Conservation (phyloP, 1,140 invertebrate species). For the Sinonovacula constricta region DNA sequence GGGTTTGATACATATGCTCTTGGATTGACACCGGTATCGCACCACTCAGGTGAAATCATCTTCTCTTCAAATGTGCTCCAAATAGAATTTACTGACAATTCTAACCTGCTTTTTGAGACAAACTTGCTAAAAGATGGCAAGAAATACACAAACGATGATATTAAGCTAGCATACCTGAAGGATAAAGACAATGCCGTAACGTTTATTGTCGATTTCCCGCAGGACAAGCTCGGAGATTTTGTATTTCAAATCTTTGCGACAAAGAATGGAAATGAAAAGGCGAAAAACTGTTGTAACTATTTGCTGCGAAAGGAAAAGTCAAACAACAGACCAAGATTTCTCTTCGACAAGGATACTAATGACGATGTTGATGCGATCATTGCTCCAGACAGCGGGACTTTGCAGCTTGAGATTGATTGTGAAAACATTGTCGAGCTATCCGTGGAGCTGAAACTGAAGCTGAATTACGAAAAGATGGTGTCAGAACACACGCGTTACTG, state of each 20-base stretch:
- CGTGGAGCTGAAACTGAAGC: slow-evolving; percentile 14
- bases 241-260: slow-evolving; percentile 9
- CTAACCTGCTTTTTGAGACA: neutral
- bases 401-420: slow-evolving; percentile 8
- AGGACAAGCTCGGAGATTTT: slow-evolving; percentile 19
- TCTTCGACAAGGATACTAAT: slow-evolving; percentile 5
- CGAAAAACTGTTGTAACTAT: slow-evolving; percentile 32
- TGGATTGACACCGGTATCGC: neutral
- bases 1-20: neutral
- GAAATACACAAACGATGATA: neutral
- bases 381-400: slow-evolving; percentile 11
- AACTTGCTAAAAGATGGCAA: neutral
- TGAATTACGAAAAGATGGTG: slow-evolving; percentile 15
- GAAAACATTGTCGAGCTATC: neutral
- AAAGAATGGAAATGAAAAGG: neutral
- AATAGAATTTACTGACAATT: slow-evolving; percentile 9
- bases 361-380: neutral
- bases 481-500: slow-evolving; percentile 15
- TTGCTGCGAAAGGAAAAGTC: slow-evolving; percentile 33
- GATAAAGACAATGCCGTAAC: slow-evolving; percentile 29
- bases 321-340: neutral
- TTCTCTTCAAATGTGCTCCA: slow-evolving; percentile 16
- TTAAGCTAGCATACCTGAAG: slow-evolving; percentile 21
- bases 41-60: slow-evolving; percentile 29
- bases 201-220: slow-evolving; percentile 27